phyloP scores from a whole-genome alignment of 2,113 vertebrate species.

The Myocastor coypus region DNA sequence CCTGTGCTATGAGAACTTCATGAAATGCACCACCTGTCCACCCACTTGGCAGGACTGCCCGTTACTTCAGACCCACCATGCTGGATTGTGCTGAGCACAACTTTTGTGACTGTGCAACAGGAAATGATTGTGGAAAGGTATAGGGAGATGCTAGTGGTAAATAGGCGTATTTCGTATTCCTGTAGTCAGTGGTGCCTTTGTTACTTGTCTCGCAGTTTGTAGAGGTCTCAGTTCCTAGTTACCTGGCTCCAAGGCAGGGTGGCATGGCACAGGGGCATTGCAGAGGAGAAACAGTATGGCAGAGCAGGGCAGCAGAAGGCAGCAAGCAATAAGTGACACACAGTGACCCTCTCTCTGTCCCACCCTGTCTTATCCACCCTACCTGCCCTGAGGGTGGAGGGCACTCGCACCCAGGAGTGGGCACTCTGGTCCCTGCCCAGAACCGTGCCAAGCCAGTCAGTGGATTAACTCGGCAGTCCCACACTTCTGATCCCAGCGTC shows the following conservation, averaged over 20 bases:
- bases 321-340: not conserved
- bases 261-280: not conserved
- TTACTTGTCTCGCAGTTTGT: not conserved
- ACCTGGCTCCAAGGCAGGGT: not conserved
- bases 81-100: not conserved
- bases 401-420: not conserved
- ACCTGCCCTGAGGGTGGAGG: not conserved
- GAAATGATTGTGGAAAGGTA: constrained; percentile 20
- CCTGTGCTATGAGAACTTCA: not conserved
- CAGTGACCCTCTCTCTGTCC: not conserved
- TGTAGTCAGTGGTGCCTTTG: not conserved
- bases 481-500: not conserved
- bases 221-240: not conserved
- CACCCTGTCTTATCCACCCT: not conserved
- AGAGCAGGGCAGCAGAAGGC: not conserved
- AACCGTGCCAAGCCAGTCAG: not conserved
- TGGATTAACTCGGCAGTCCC: not conserved
- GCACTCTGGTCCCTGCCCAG: not conserved
- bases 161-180: not conserved
- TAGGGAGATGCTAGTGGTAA: not conserved
- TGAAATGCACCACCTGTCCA: not conserved
- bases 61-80: too few relatives aligned
- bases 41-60: not conserved
- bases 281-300: not conserved
- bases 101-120: not conserved